phyloP scores from a whole-genome alignment of 1,140 invertebrate genomes.

The Drosophila bocqueti region DNA sequence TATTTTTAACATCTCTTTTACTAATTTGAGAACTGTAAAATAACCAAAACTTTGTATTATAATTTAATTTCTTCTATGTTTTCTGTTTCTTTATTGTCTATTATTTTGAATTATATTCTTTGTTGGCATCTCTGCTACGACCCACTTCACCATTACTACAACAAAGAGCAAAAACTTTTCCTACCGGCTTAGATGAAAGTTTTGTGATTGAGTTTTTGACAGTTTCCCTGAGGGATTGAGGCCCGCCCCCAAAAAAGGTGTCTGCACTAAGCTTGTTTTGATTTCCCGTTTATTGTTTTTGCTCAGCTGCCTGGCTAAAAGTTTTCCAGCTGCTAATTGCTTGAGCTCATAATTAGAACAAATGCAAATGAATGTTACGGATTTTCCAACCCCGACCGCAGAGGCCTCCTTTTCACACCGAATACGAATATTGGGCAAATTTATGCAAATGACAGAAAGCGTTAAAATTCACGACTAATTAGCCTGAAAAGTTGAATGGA shows the following conservation, averaged over 20 bases:
- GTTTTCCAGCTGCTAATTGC: slow-evolving; percentile 64
- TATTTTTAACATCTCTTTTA: background rate
- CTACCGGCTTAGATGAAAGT: slow-evolving; percentile 66
- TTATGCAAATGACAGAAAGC: slow-evolving; percentile 66
- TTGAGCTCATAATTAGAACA: slow-evolving; percentile 68
- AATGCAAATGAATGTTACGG: slow-evolving; percentile 43
- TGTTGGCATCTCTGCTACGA: background rate
- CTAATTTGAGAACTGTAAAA: background rate
- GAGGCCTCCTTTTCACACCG: slow-evolving; percentile 24
- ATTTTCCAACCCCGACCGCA: slow-evolving; percentile 25
- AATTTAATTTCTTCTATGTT: background rate
- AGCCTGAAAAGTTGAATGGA: slow-evolving; percentile 54
- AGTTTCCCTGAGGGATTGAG: slow-evolving; percentile 39
- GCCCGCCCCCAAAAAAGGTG: slow-evolving; percentile 40
- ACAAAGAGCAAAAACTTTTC: slow-evolving; percentile 50
- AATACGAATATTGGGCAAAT: slow-evolving; percentile 33
- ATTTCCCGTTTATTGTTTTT: slow-evolving; percentile 60
- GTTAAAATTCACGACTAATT: slow-evolving; percentile 69
- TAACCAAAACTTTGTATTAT: background rate
- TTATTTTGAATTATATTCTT: background rate
- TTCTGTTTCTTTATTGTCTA: background rate
- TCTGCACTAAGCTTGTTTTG: slow-evolving; percentile 66
- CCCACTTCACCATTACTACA: background rate
- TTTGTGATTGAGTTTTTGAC: slow-evolving; percentile 75
- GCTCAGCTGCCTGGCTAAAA: slow-evolving; percentile 32